phyloP scores from a whole-genome alignment of 2,888 invertebrate species.

The Apodemia zela region DNA sequence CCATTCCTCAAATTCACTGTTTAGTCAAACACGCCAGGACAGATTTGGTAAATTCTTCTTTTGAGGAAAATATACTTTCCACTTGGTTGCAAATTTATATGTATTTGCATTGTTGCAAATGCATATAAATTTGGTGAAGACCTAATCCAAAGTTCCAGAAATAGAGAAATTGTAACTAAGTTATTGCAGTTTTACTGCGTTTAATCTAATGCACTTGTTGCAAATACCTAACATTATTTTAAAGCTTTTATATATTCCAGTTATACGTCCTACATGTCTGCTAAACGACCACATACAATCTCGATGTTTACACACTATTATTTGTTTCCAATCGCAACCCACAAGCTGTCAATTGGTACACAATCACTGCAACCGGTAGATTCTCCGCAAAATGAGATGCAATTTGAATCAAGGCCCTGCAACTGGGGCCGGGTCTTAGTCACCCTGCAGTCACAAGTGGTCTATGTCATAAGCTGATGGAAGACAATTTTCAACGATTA shows the following conservation, averaged over 20 bases:
- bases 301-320: constrained; percentile 36
- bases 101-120: too few species aligned
- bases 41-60: too few species aligned
- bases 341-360: constrained; percentile 56
- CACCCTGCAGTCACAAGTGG: constrained; percentile 51
- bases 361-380: constrained; percentile 59
- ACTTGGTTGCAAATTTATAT: too few species aligned
- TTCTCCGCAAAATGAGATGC: constrained; percentile 62
- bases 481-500: too few species aligned
- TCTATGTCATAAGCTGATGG: constrained; percentile 30
- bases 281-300: constrained; percentile 23
- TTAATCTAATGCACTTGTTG: background rate
- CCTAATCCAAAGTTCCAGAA: too few species aligned
- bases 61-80: too few species aligned
- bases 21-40: too few species aligned
- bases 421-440: constrained; percentile 40
- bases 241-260: constrained; percentile 21
- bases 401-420: constrained; percentile 70
- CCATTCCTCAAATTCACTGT: too few species aligned
- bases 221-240: background rate
- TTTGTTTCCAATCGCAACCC: constrained; percentile 38
- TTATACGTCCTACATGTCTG: constrained; percentile 29
- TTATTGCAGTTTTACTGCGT: too few species aligned
- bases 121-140: too few species aligned
- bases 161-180: too few species aligned